phyloP scores from a whole-genome alignment of 2,797 vertebrate genomes.

The Sciurus vulgaris region DNA sequence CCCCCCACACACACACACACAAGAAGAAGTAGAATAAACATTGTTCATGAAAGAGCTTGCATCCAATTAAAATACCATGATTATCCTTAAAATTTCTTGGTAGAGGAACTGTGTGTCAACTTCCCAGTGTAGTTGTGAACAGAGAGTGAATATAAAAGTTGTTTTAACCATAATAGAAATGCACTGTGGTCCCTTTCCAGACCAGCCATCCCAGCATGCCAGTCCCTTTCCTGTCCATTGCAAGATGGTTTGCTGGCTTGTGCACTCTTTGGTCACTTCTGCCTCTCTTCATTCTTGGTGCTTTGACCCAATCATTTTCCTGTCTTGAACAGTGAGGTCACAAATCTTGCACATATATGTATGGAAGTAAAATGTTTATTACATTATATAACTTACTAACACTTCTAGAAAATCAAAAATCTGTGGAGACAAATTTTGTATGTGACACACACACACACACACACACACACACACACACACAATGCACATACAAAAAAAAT shows the following conservation, averaged over 20 bases:
- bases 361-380: slow-evolving; percentile 50
- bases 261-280: not conserved
- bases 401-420: slow-evolving; percentile 44
- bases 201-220: not conserved
- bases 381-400: slow-evolving; percentile 21
- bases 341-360: not conserved
- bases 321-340: slow-evolving; percentile 32
- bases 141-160: not conserved
- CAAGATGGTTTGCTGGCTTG: not conserved
- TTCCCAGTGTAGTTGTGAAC: not conserved
- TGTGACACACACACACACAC: not conserved
- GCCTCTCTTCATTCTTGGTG: not conserved
- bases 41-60: not conserved
- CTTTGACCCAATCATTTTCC: not conserved
- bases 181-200: not conserved
- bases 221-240: not conserved
- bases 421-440: not conserved
- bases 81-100: slow-evolving; percentile 2
- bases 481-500: not conserved
- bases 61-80: not conserved
- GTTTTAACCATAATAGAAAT: not conserved
- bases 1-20: not conserved
- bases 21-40: not conserved
- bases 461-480: not conserved
- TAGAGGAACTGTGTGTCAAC: not conserved